Evolutionary conservation across 2,888 invertebrate species (phyloP).

Genomic region (Andrena minutula): DNA sequence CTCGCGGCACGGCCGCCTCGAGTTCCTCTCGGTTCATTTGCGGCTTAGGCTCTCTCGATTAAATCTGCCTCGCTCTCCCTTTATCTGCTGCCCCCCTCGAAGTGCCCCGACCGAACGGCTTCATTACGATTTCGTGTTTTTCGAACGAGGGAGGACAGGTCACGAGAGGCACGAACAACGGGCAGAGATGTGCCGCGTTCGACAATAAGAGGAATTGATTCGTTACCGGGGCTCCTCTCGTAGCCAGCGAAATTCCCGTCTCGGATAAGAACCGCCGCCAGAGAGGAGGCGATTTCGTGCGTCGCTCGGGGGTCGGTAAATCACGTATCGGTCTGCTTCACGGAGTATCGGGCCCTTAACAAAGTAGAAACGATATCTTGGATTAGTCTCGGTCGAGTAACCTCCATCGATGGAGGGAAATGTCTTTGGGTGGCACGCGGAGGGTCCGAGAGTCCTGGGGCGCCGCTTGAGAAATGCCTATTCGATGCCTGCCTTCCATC

Average conservation of each 20-base stretch:
- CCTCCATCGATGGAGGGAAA: slow-evolving; percentile 38
- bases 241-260: slow-evolving; percentile 25
- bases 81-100: slow-evolving; percentile 19
- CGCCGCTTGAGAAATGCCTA: slow-evolving; percentile 40
- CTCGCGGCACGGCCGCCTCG: slow-evolving; percentile 40
- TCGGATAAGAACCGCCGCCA: slow-evolving; percentile 23
- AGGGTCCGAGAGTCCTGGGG: slow-evolving; percentile 30
- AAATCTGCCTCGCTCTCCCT: slow-evolving; percentile 40
- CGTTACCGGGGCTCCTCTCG: slow-evolving; percentile 44
- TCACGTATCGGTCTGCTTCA: slow-evolving; percentile 61
- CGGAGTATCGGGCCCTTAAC: slow-evolving; percentile 61
- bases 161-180: slow-evolving; percentile 4
- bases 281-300: slow-evolving; percentile 43
- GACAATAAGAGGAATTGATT: slow-evolving; percentile 59
- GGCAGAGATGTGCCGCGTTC: slow-evolving; percentile 16
- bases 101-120: slow-evolving; percentile 47
- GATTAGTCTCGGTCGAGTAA: slow-evolving; percentile 59
- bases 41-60: slow-evolving; percentile 60
- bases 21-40: slow-evolving; percentile 58
- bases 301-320: slow-evolving; percentile 45
- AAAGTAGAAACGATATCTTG: slow-evolving; percentile 66
- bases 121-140: slow-evolving; percentile 56
- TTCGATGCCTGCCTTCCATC: slow-evolving; percentile 23
- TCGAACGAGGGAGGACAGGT: slow-evolving; percentile 18
- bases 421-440: slow-evolving; percentile 29